phyloP scores from a whole-genome alignment of 2,113 vertebrate genomes.

The Psilopsiagon aurifrons region DNA sequence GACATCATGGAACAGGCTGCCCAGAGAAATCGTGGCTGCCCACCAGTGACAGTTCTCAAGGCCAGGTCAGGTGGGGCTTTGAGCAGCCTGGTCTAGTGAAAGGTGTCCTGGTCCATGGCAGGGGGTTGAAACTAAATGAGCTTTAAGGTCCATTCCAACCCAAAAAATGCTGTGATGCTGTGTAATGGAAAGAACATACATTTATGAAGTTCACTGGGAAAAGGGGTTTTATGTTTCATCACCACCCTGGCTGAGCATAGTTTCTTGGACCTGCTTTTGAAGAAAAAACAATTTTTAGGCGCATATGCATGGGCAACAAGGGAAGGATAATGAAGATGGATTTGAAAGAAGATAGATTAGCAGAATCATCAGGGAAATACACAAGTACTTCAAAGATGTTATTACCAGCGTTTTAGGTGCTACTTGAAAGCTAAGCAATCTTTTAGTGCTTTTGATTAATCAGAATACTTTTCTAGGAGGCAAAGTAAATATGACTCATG shows the following conservation, averaged over 20 bases:
- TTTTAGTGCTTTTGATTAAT: not conserved
- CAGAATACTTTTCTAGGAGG: not conserved
- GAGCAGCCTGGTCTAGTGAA: not conserved
- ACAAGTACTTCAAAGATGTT: not conserved
- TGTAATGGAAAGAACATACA: not conserved
- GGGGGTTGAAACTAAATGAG: not conserved
- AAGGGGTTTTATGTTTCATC: not conserved
- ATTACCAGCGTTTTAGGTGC: not conserved
- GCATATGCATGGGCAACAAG: not conserved
- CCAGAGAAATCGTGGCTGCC: not conserved
- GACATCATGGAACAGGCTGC: fast-evolving
- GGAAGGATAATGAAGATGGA: not conserved
- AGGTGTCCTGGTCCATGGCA: not conserved
- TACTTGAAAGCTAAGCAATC: not conserved
- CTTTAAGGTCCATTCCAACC: not conserved
- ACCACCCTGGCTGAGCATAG: not conserved
- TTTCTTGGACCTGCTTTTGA: not conserved
- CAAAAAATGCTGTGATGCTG: not conserved
- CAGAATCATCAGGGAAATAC: not conserved
- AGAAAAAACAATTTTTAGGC: not conserved
- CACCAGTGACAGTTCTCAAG: not conserved
- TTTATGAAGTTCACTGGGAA: not conserved
- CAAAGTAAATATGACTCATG: not conserved
- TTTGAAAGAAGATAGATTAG: not conserved
- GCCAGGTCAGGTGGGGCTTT: not conserved